Base-by-base conservation (phyloP, 2,797 vertebrate genomes). In the Bradypodion pumilum region DNA sequence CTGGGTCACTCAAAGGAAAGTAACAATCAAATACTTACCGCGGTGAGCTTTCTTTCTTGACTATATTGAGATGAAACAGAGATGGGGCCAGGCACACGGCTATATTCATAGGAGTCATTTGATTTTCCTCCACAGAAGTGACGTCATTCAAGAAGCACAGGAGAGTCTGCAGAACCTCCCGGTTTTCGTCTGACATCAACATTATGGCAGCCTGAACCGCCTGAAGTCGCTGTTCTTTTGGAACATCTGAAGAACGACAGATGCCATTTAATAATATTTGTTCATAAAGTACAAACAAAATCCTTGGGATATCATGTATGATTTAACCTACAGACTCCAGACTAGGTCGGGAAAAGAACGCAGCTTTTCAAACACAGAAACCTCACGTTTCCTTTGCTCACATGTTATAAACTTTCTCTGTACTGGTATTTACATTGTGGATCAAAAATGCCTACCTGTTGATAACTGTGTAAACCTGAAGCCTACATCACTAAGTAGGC, bases 51-150 rank as follows among this genome's bases (percentile, higher is more conserved):
- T 99, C 99, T 91, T 98, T 99, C 95, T 98, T 99, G 87, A 98
- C 91, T 87, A 98, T 96, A 90, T 99, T 99, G 74, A 99, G 98
- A 89, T 99, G 99, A 92, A 99, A 99, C 42, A 99, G 98, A 4
- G 99, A 99, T 4, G 99, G 99, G 2, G 99, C 99, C 92, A 99
- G 94, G 81, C 99, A 99, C 90, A 99, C 98, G 0, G 99, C 99
- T 0, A 99, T 96, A 91, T 99, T 99, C 98, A 98, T 99, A 75
- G 98, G 96, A 2, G 98, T 99, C 99, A 99, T 99, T 94, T 99
- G 99, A 90, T 99, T 99, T 93, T 99, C 98, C 80, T 98, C 97
- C 91, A 99, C 98, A 0, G 94, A 96, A 82, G 96, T 97, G 93
- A 99, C 98, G 0, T 99, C 98, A 0, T 97, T 97, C 80, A 99